phyloP scores from a whole-genome alignment of 23 tunicate species.

The Halocynthia aurantium region DNA sequence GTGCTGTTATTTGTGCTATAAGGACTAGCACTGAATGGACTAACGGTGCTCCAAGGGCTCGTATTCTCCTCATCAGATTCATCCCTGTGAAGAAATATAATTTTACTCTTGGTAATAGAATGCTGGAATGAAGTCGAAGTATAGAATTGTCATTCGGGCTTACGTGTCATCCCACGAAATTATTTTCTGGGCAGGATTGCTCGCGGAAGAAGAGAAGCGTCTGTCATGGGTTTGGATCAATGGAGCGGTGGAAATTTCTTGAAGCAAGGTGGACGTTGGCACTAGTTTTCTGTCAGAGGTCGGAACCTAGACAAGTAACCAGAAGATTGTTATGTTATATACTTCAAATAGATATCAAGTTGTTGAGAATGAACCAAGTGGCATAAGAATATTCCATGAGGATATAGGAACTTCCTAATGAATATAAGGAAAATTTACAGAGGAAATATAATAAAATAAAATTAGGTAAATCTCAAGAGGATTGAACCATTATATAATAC shows the following conservation, averaged over 20 bases:
- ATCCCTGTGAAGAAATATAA: constrained; percentile 56
- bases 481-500: not conserved
- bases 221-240: constrained; percentile 10
- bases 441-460: not conserved
- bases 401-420: not conserved
- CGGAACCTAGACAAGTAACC: constrained; percentile 47
- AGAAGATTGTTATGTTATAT: too few relatives aligned
- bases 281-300: constrained; percentile 55
- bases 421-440: not conserved
- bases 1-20: constrained; percentile 61
- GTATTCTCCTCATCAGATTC: constrained; percentile 75
- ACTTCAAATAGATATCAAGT: too few relatives aligned
- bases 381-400: too few relatives aligned
- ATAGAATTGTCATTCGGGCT: not conserved
- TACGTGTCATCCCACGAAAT: constrained; percentile 73
- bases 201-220: constrained; percentile 35
- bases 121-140: not conserved
- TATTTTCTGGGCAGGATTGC: constrained; percentile 41
- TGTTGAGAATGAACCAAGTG: too few relatives aligned
- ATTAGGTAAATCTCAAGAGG: not conserved
- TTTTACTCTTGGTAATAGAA: not conserved
- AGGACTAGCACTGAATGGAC: constrained; percentile 53
- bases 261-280: constrained; percentile 32
- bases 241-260: constrained; percentile 42
- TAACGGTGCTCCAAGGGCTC: constrained; percentile 68